Conservation (phyloP, 30 jellyfish, hydroid and myxozoan species). For the Cassiopea xamachana region DNA sequence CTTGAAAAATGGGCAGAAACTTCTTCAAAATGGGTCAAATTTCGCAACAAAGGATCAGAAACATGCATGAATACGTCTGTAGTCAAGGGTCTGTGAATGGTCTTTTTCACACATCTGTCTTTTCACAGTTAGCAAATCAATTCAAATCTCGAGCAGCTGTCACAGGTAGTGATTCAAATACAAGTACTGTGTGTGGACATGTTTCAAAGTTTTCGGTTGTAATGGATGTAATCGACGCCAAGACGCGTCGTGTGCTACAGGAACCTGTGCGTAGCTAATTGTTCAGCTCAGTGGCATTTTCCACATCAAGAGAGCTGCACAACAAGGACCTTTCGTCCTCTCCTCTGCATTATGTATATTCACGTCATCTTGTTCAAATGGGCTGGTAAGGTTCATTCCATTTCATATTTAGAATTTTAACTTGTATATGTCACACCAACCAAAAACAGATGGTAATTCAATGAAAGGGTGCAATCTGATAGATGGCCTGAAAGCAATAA, state of each 20-base stretch:
- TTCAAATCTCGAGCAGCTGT: slow-evolving; percentile 9
- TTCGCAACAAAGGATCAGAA: background rate
- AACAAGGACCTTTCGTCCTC: background rate
- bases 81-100: slow-evolving; percentile 6
- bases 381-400: background rate
- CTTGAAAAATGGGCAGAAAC: background rate
- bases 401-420: no score
- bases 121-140: slow-evolving; percentile 7
- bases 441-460: no score
- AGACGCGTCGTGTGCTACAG: slow-evolving; percentile 40
- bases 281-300: background rate
- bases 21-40: background rate
- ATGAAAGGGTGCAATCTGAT: no score
- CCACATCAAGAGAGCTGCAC: background rate
- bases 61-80: background rate
- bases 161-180: background rate
- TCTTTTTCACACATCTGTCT: background rate
- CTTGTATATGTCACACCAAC: no score
- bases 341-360: background rate
- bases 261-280: slow-evolving; percentile 5
- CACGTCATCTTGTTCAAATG: background rate
- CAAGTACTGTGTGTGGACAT: background rate
- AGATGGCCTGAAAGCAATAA: no score
- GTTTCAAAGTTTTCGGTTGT: background rate
- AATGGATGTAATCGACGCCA: slow-evolving; percentile 1